Conservation (phyloP, 1,140 invertebrate genomes). For the Drosophila kanapiae region DNA sequence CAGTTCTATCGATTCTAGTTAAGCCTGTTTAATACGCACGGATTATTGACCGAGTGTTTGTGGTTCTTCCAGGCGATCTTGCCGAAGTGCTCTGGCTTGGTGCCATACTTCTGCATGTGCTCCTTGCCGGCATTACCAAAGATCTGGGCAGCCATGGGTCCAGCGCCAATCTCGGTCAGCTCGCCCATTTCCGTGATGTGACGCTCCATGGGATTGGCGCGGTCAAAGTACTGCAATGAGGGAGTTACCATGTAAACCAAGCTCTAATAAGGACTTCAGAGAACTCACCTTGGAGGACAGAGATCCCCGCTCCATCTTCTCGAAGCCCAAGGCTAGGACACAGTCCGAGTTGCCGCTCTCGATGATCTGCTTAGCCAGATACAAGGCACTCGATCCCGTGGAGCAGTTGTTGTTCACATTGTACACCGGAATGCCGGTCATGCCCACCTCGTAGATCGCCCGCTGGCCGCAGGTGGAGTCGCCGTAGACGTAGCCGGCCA, state of each 20-base stretch:
- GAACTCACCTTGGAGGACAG: conserved; percentile 89
- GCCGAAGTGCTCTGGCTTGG: conserved; percentile 96
- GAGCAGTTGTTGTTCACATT: conserved; percentile 99
- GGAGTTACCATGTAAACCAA: not conserved
- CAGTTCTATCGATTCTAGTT: too few relatives aligned
- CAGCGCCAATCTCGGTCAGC: conserved; percentile 88
- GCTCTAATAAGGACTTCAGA: fast-evolving
- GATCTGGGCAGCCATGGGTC: conserved; percentile 96
- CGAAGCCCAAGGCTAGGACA: conserved; percentile 97
- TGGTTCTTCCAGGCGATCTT: conserved; percentile 99
- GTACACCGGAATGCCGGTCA: conserved; percentile 98
- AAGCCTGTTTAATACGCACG: too few relatives aligned
- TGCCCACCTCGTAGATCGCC: conserved; percentile 96
- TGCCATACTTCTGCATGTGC: conserved; percentile 98
- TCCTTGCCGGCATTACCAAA: conserved; percentile 98
- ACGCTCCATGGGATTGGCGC: conserved; percentile 97
- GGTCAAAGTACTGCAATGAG: conserved; percentile 89
- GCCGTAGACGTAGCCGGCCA: conserved; percentile 97
- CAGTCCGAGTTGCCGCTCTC: conserved; percentile 95
- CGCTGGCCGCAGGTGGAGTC: conserved; percentile 98
- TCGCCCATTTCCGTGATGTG: conserved; percentile 95
- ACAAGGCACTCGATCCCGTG: conserved; percentile 96
- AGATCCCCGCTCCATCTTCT: conserved; percentile 98
- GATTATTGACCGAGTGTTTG: conserved; percentile 98
- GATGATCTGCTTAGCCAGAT: conserved; percentile 95